Evolutionary conservation across 2,113 vertebrate species (phyloP).

Genomic region (Vicugna pacos): DNA sequence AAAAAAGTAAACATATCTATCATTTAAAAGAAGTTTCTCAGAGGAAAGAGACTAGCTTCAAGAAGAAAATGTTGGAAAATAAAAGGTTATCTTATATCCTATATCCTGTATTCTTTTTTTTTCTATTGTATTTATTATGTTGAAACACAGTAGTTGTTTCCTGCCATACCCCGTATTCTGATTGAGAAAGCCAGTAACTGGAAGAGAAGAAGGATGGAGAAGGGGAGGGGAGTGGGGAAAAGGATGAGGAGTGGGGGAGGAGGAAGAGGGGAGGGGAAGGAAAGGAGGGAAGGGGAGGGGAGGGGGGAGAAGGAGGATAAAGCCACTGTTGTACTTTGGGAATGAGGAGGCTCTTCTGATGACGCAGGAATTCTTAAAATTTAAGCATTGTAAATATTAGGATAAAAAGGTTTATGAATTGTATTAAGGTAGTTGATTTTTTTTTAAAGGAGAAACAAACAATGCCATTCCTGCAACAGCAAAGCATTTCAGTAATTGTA

Average conservation of each 20-base stretch:
- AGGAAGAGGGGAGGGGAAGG: not conserved
- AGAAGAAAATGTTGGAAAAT: not conserved
- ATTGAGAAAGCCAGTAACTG: not conserved
- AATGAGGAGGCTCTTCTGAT: not conserved
- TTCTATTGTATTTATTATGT: too few relatives aligned
- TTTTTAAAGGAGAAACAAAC: not conserved
- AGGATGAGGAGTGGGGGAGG: not conserved
- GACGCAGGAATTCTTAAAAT: not conserved
- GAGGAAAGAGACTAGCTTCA: not conserved
- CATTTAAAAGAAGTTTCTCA: not conserved
- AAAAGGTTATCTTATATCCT: not conserved
- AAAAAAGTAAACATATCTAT: not conserved
- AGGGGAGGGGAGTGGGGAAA: not conserved
- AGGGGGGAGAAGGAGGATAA: not conserved
- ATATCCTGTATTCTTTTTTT: not conserved
- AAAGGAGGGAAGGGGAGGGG: rapidly evolving
- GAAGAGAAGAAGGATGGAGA: not conserved
- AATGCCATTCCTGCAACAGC: not conserved
- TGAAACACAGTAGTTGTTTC: too few relatives aligned
- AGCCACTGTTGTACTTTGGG: not conserved
- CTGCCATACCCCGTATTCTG: not conserved
- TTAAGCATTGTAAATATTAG: not conserved
- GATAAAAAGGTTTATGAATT: not conserved
- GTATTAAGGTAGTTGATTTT: not conserved
- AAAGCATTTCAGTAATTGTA: not conserved